Evolutionary conservation across 2,797 vertebrate species (phyloP).

Genomic region (Sebastes oblongus): DNA sequence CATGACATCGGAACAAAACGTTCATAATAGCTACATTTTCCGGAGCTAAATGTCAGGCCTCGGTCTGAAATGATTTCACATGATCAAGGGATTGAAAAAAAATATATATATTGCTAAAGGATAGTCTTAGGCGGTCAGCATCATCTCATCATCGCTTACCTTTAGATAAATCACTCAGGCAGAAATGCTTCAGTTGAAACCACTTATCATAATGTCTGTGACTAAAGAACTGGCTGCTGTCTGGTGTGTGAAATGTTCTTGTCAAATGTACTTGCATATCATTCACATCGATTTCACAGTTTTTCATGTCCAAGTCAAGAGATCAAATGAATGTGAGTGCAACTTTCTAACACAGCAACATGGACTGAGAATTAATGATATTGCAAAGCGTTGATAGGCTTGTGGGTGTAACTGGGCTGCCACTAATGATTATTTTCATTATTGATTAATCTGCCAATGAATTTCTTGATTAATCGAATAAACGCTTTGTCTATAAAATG

Average conservation of each 20-base stretch:
- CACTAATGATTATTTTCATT: background rate
- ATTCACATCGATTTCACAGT: conserved; percentile 19
- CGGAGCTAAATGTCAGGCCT: background rate
- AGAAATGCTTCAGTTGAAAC: background rate
- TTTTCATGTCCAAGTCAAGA: background rate
- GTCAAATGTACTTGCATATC: conserved; percentile 29
- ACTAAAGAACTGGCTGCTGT: conserved; percentile 2
- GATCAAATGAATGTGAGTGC: background rate
- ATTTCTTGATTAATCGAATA: background rate
- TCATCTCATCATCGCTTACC: background rate
- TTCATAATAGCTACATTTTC: background rate
- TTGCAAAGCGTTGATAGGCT: background rate
- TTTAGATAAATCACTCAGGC: background rate
- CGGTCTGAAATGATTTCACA: background rate
- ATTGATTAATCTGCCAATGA: background rate
- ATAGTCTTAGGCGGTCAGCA: background rate
- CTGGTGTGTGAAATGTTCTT: conserved; percentile 42
- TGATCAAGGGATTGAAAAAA: background rate
- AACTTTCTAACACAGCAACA: background rate
- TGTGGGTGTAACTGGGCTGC: background rate
- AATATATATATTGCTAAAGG: background rate
- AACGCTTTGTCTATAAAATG: background rate
- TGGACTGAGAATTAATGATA: background rate
- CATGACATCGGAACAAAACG: background rate
- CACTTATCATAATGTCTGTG: background rate